These are phyloP conservation scores for Oenanthe oenanthe DNA, from an alignment of 2,113 vertebrate genomes.

Conservation along the genomic window DNA sequence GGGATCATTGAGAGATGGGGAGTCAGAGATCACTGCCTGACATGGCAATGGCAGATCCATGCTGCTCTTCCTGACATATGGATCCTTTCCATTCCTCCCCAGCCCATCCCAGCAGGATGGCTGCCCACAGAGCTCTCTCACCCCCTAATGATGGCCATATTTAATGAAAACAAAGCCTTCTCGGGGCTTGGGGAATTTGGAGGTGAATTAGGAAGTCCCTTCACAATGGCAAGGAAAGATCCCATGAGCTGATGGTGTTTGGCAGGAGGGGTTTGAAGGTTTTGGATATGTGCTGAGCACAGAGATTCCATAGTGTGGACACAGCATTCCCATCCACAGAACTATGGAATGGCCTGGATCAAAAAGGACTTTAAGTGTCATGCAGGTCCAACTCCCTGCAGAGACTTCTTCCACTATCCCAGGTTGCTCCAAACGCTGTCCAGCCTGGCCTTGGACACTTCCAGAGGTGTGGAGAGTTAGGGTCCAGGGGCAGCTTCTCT, in stretches of 20 bases:
- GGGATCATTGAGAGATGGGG: background rate
- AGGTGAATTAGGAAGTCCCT: background rate
- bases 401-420: rapidly evolving
- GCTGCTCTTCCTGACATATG: background rate
- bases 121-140: background rate
- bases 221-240: background rate
- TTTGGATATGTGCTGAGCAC: rapidly evolving
- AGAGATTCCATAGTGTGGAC: rapidly evolving
- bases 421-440: background rate
- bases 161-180: background rate
- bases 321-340: background rate
- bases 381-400: background rate
- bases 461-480: background rate
- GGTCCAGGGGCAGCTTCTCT: background rate
- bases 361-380: background rate
- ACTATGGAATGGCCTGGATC: background rate
- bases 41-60: rapidly evolving
- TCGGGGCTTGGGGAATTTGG: background rate
- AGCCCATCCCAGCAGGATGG: background rate
- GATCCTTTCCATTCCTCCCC: background rate
- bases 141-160: rapidly evolving
- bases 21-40: background rate
- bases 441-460: background rate
- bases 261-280: background rate
- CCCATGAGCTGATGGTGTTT: background rate